phyloP scores from a whole-genome alignment of 2,888 invertebrate species.

The Drosophila ustulata region DNA sequence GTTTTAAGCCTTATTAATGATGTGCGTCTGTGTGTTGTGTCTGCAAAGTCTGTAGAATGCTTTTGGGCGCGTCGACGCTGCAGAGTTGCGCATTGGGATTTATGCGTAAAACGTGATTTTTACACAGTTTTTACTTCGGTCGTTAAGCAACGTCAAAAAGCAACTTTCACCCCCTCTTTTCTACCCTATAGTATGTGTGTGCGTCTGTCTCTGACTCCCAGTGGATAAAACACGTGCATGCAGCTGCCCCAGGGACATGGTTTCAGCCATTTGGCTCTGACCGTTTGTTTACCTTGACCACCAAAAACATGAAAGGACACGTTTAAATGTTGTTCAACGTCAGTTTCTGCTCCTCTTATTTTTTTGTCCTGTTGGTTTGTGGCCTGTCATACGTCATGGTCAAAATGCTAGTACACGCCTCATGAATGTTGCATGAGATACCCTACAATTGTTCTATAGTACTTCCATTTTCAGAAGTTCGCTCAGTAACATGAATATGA shows the following conservation, averaged over 20 bases:
- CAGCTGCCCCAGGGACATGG: conserved; percentile 43
- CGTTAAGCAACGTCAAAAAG: conserved; percentile 30
- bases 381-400: conserved; percentile 38
- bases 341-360: conserved; percentile 14
- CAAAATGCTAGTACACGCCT: conserved; percentile 15
- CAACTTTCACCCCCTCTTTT: background rate
- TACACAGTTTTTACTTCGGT: conserved; percentile 45
- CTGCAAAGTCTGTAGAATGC: conserved; percentile 31
- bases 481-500: conserved; percentile 3
- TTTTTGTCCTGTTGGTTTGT: background rate
- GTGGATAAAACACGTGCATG: conserved; percentile 43
- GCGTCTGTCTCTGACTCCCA: background rate
- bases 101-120: conserved; percentile 70
- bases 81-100: conserved; percentile 45
- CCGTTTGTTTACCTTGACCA: conserved; percentile 67
- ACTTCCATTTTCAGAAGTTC: background rate
- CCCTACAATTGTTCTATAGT: conserved; percentile 13
- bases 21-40: conserved; percentile 14
- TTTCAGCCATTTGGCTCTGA: conserved; percentile 17
- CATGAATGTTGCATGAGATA: conserved; percentile 43
- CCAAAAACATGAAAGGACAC: conserved; percentile 59
- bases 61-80: conserved; percentile 35
- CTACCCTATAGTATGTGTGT: background rate
- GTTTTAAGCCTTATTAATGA: conserved; percentile 43
- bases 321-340: conserved; percentile 59